Evolutionary conservation across 2,888 invertebrate species (phyloP).

Genomic region (Tridacna gigas): DNA sequence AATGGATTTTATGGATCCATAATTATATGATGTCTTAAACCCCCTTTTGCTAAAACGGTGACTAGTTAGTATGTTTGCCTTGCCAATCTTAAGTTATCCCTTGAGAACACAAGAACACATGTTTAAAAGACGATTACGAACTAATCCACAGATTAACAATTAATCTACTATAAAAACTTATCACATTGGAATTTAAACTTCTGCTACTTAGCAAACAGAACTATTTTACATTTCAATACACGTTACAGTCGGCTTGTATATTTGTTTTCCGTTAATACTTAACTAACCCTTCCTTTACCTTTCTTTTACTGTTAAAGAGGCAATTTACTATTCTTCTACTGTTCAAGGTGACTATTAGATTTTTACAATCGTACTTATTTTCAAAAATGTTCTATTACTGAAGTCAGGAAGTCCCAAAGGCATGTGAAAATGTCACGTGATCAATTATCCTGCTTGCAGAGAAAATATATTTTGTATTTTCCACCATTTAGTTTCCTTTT

Average conservation of each 20-base stretch:
- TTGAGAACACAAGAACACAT: neutral
- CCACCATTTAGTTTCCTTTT: neutral
- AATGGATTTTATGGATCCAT: too few relatives aligned
- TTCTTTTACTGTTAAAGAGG: neutral
- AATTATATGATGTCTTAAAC: too few relatives aligned
- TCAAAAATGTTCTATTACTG: too few relatives aligned
- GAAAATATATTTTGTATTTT: neutral
- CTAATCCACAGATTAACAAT: conserved; percentile 1
- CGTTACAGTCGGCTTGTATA: neutral
- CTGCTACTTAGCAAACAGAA: conserved; percentile 7
- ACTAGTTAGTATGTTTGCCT: too few relatives aligned
- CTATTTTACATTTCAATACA: conserved; percentile 12
- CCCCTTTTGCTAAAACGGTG: too few relatives aligned
- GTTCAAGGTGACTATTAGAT: neutral
- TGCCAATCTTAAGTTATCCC: conserved; percentile 1
- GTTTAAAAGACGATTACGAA: conserved; percentile 11
- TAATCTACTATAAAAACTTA: conserved; percentile 1
- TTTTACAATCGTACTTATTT: neutral
- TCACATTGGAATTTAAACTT: conserved; percentile 16
- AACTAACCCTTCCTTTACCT: neutral
- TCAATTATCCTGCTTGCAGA: neutral
- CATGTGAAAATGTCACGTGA: neutral
- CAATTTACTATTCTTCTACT: neutral
- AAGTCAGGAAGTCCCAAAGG: neutral
- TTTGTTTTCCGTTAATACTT: neutral